Base-by-base conservation (phyloP, 1,140 invertebrate species). In the Cardiocondyla obscurior region DNA sequence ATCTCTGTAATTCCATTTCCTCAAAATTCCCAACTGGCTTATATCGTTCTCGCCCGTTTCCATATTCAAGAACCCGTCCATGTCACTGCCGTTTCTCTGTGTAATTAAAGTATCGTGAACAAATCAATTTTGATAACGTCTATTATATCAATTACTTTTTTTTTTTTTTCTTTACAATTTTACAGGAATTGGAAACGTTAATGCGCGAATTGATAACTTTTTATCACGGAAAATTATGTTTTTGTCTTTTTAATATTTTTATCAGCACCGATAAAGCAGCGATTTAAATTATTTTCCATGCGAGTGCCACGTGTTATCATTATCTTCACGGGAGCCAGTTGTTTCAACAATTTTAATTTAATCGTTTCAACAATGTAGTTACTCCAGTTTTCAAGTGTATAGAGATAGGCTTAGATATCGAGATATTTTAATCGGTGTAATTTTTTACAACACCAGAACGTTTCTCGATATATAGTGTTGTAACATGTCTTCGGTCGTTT, bases 51-150 rank as follows among this genome's bases (percentile, higher is more conserved):
- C 93, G 0, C 97, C 97, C 0, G 96, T 97, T 30, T 95, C 95
- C 91, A 97, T 96, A 85, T 97, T 97, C 86, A 95, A 96, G 42
- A 96, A 94, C 0, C 97, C 97, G 16, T 97, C 97, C 28, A 96
- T 95, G 3, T 95, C 95, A 0, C 97, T 96, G 83, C 96, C 96
- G 85, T 98, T 98, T 91, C 96, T 96, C 96, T 97, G 90, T 16
- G 89, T 88, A 53, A 39, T 72, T 28, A 22, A 33, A 22, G 33
- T 12, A 62, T 64, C 0, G 5, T 12, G n/a, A n/a, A n/a, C n/a
- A n/a, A 25, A 22, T 62, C 22, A 60, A 60, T 60, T 19, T 3
- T 19, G 8, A 5, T n/a, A 8, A 10, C 19, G 10, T 1, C n/a
- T 60, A 0, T 19, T 28, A 25, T 25, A 4, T 1, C 0, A 3